Percentiles rank a stretch among this genome's conserved stretches.
phyloP scores from a whole-genome alignment of 2,888 invertebrate species.

The Lepidochrysops patricia region DNA sequence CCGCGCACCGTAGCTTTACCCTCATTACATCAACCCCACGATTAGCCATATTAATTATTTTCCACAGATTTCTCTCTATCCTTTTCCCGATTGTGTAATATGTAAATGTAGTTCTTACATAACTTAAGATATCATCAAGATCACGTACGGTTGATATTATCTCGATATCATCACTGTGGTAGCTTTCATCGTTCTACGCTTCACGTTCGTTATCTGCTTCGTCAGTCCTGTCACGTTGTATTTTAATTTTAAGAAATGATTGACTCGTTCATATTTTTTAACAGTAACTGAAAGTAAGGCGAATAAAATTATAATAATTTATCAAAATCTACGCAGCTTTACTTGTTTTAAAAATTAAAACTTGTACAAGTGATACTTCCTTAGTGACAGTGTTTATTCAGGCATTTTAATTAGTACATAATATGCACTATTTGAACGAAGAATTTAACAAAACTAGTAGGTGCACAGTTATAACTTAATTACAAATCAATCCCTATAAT shows the following conservation, averaged over 20 bases:
- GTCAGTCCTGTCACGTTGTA: slow-evolving; percentile 27
- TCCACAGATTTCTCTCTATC: neutral
- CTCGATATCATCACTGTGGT: slow-evolving; percentile 32
- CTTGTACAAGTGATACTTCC: no score
- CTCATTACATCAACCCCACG: slow-evolving; percentile 27
- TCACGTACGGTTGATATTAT: slow-evolving; percentile 45
- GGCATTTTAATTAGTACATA: no score
- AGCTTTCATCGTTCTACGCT: slow-evolving; percentile 37
- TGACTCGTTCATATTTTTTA: neutral
- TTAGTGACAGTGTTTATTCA: neutral
- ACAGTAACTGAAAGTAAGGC: no score
- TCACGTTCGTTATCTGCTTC: slow-evolving; percentile 34
- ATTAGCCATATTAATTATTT: neutral
- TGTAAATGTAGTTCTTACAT: slow-evolving; percentile 30
- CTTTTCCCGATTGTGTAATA: slow-evolving; percentile 17
- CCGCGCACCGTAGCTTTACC: neutral
- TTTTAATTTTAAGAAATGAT: slow-evolving; percentile 13
- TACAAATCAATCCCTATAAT: no score
- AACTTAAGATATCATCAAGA: slow-evolving; percentile 40
- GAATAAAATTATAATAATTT: neutral
- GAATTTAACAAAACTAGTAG: no score
- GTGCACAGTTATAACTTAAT: no score
- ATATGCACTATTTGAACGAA: no score
- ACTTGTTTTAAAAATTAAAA: no score
- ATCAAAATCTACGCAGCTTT: no score